A percentile compares a stretch with the other conserved stretches of the same genome.
These are phyloP conservation scores for Hemiscyllium ocellatum DNA, from an alignment of 2,113 vertebrate genomes.

Conservation along the genomic window DNA sequence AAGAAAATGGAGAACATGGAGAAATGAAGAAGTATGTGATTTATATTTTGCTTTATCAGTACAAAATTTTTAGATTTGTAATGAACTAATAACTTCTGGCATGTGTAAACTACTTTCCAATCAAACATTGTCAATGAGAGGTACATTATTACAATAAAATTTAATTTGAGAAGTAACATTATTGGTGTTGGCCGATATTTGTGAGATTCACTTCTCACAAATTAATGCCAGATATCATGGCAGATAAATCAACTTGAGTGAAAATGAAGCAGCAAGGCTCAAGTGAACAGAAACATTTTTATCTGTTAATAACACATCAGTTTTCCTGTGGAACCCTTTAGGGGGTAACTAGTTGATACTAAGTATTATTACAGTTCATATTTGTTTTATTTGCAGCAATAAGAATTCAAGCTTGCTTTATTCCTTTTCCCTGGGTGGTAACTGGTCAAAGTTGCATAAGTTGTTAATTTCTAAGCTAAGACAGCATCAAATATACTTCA, in stretches of 20 bases:
- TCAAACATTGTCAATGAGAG: not conserved
- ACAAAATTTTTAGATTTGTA: not conserved
- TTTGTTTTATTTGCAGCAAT: not conserved
- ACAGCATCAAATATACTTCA: not conserved
- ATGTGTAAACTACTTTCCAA: not conserved
- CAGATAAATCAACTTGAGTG: not conserved
- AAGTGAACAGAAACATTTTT: not conserved
- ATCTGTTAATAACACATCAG: no score
- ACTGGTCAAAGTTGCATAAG: not conserved
- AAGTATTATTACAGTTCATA: not conserved
- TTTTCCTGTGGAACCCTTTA: not conserved
- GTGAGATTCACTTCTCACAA: not conserved
- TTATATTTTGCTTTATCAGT: not conserved
- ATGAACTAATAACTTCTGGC: not conserved
- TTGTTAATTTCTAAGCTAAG: not conserved
- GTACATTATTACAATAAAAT: conserved; percentile 6
- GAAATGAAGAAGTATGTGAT: not conserved
- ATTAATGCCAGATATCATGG: not conserved
- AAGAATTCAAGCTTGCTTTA: not conserved
- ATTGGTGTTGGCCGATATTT: not conserved
- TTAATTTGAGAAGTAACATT: not conserved
- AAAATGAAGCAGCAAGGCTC: not conserved
- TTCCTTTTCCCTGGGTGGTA: not conserved
- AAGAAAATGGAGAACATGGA: not conserved
- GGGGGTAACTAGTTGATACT: not conserved